phyloP scores from a whole-genome alignment of 2,888 invertebrate genomes.

The Chaitophorus viminalis region DNA sequence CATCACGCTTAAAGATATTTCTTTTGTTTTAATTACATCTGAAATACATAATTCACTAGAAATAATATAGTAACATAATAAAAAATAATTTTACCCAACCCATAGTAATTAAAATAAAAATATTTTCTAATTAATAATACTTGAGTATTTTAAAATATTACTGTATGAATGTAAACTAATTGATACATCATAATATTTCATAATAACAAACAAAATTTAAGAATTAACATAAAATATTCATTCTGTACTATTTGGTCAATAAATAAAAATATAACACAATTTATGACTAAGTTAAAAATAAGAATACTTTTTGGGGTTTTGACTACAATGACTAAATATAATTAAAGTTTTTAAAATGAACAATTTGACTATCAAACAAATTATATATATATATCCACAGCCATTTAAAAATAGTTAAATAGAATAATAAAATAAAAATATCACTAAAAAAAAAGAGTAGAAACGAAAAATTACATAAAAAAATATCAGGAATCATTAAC shows the following conservation, averaged over 20 bases:
- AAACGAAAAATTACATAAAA: conserved; percentile 9
- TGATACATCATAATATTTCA: background rate
- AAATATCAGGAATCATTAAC: conserved; percentile 36
- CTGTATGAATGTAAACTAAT: background rate
- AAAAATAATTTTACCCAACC: conserved; percentile 2
- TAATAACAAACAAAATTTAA: background rate
- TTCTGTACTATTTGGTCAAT: background rate
- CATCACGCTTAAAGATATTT: background rate
- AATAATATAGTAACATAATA: background rate
- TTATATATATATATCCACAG: conserved; percentile 39
- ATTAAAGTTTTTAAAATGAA: conserved; percentile 8
- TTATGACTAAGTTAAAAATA: conserved; percentile 36
- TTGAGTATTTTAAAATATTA: background rate
- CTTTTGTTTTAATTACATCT: background rate
- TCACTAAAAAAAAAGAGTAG: background rate
- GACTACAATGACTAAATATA: background rate
- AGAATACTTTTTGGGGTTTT: conserved; percentile 47
- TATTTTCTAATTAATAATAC: background rate
- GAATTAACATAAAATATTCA: background rate
- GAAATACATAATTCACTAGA: conserved; percentile 18
- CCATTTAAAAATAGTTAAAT: conserved; percentile 28
- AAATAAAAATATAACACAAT: background rate
- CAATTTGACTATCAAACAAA: conserved; percentile 28
- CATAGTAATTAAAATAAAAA: conserved; percentile 11
- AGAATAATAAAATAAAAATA: background rate